These are phyloP conservation scores for Anhinga rufa DNA, from an alignment of 2,113 vertebrate species.

Conservation along the genomic window DNA sequence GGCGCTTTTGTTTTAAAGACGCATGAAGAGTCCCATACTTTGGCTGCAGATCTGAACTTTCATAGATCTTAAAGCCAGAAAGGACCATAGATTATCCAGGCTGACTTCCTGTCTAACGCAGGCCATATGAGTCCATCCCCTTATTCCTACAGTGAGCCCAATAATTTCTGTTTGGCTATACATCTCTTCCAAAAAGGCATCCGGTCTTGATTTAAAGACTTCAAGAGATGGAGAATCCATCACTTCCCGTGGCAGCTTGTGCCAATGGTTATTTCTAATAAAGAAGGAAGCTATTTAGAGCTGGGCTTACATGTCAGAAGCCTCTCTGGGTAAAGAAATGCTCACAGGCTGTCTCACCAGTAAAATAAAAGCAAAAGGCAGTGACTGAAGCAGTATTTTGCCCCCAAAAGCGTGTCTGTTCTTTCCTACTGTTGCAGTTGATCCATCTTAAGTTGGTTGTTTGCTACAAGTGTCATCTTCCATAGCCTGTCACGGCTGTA, in stretches of 20 bases:
- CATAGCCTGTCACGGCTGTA: fast-evolving
- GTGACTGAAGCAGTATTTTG: not conserved
- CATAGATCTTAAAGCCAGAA: not conserved
- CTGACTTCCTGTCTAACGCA: constrained; percentile 43
- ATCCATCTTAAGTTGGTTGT: not conserved
- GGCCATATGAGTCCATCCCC: constrained; percentile 39
- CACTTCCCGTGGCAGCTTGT: constrained; percentile 44
- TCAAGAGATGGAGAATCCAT: constrained; percentile 52
- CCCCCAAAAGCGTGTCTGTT: not conserved
- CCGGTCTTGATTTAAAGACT: constrained; percentile 52
- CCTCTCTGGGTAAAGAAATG: not conserved
- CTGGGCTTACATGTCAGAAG: not conserved
- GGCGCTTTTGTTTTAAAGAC: not conserved
- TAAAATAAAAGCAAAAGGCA: not conserved
- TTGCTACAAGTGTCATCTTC: not conserved
- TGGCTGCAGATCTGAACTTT: constrained; percentile 51
- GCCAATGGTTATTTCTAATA: constrained; percentile 39
- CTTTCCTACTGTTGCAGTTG: not conserved
- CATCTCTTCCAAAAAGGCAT: constrained; percentile 1
- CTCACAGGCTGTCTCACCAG: not conserved
- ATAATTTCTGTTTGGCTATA: not conserved
- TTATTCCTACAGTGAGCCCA: not conserved
- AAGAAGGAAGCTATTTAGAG: constrained; percentile 20
- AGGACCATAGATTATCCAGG: constrained; percentile 44
- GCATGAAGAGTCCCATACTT: not conserved